Percentiles rank a stretch among this genome's conserved stretches.
These are phyloP conservation scores for Apodemia mormo DNA, from an alignment of 2,888 invertebrate genomes.

Conservation along the genomic window DNA sequence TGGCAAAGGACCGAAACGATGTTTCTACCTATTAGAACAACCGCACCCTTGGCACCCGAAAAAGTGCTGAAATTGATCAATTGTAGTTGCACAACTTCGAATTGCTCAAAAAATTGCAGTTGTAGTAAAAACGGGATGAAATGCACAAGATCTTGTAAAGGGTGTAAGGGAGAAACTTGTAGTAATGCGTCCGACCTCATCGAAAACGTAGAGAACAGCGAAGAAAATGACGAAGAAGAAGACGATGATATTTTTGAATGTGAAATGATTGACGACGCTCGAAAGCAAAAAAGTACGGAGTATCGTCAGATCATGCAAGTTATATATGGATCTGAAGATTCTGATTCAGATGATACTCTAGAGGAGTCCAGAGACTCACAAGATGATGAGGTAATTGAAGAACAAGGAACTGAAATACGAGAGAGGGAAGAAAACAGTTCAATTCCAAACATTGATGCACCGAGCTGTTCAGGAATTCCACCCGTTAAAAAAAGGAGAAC, in stretches of 20 bases:
- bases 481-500: neutral
- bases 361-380: neutral
- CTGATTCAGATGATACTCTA: conserved; percentile 20
- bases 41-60: neutral
- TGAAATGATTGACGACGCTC: neutral
- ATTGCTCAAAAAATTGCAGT: neutral
- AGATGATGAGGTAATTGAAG: neutral
- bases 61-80: neutral
- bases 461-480: conserved; percentile 1
- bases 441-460: neutral
- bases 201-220: neutral
- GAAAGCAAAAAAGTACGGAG: neutral
- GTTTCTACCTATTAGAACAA: neutral
- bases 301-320: neutral
- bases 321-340: conserved; percentile 20
- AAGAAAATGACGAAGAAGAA: neutral
- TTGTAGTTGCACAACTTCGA: neutral
- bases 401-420: neutral
- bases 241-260: neutral
- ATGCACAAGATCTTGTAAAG: conserved; percentile 1
- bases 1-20: conserved; percentile 1
- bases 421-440: conserved; percentile 1
- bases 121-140: neutral
- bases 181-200: neutral
- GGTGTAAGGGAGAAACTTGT: neutral